phyloP scores from a whole-genome alignment of 2,797 vertebrate species.

The Propithecus deckenii region DNA sequence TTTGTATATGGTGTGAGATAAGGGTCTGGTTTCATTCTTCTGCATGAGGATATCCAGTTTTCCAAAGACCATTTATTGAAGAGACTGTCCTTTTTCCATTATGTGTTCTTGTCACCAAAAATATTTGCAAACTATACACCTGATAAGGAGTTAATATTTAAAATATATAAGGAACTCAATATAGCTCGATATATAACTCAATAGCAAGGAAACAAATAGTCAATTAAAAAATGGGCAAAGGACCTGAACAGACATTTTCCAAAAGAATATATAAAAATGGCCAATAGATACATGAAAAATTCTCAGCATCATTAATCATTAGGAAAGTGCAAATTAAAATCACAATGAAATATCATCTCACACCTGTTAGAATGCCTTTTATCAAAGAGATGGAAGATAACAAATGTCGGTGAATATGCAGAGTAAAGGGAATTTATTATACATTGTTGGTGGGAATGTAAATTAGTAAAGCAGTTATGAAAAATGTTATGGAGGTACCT shows the following conservation, averaged over 20 bases:
- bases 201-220: neutral
- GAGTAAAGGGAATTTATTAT: neutral
- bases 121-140: neutral
- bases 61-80: neutral
- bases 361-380: neutral
- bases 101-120: neutral
- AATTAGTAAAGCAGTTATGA: neutral
- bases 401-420: neutral
- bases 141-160: neutral
- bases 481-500: neutral
- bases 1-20: neutral
- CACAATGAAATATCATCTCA: neutral
- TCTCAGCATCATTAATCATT: neutral
- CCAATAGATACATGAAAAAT: neutral
- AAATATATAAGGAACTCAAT: neutral
- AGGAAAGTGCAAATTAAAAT: neutral
- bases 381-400: neutral
- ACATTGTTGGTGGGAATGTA: neutral
- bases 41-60: neutral
- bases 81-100: neutral
- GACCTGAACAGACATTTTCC: neutral
- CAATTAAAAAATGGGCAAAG: neutral
- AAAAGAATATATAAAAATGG: neutral
- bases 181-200: neutral
- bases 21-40: neutral